A percentile compares a stretch with the other conserved stretches of the same genome.
These are phyloP conservation scores for Alosa sapidissima DNA, from an alignment of 2,797 vertebrate species.

Conservation along the genomic window DNA sequence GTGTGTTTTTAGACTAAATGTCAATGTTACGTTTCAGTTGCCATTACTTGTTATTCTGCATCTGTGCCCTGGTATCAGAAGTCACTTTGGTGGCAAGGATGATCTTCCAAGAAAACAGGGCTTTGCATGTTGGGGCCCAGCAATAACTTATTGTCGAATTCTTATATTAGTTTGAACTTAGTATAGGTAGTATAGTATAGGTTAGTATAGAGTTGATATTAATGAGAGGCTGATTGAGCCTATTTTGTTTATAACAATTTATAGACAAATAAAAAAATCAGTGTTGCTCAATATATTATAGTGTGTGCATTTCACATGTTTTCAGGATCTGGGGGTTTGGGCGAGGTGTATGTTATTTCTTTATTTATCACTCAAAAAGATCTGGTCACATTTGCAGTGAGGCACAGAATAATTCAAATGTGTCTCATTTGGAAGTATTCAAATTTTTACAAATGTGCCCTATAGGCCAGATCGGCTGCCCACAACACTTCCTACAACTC, in stretches of 20 bases:
- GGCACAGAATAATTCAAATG: not conserved
- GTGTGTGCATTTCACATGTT: not conserved
- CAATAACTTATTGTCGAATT: not conserved
- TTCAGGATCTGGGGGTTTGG: not conserved
- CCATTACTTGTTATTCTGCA: not conserved
- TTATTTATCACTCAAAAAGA: not conserved
- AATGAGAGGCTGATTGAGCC: not conserved
- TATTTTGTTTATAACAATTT: conserved; percentile 25
- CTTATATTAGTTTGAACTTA: not conserved
- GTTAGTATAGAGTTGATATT: not conserved
- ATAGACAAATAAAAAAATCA: not conserved
- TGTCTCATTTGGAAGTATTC: conserved; percentile 57
- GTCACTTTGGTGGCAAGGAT: not conserved
- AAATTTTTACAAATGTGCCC: conserved; percentile 42
- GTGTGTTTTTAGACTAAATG: no score
- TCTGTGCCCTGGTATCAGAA: not conserved
- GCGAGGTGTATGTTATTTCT: no score
- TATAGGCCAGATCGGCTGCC: not conserved
- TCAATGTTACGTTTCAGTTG: not conserved
- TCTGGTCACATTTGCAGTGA: not conserved
- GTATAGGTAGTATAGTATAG: no score
- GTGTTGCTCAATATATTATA: not conserved
- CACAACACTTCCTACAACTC: not conserved
- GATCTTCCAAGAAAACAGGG: not conserved
- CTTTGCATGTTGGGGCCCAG: not conserved